phyloP scores from a whole-genome alignment of 1,140 invertebrate species.

The Anoplolepis gracilipes region DNA sequence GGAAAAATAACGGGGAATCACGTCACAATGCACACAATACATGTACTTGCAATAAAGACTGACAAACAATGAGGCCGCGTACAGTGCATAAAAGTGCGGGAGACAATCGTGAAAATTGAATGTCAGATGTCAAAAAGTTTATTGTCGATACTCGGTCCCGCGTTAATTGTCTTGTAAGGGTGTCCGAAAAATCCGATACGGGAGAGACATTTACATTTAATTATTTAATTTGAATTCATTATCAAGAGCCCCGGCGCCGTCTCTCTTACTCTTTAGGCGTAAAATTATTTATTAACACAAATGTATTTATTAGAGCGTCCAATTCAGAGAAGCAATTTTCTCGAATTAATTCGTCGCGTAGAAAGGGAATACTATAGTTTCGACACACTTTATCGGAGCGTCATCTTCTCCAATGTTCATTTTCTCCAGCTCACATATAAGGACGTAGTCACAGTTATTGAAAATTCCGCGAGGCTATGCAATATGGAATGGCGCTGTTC shows the following conservation, averaged over 20 bases:
- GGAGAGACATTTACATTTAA: neutral
- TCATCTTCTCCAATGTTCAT: conserved; percentile 18
- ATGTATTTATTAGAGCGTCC: neutral
- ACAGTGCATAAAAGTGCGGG: neutral
- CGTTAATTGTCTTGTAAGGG: neutral
- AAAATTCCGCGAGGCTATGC: conserved; percentile 61
- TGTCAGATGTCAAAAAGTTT: conserved; percentile 41
- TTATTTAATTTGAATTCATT: neutral
- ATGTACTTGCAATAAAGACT: conserved; percentile 31
- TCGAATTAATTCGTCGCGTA: neutral
- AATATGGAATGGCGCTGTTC: conserved; percentile 46
- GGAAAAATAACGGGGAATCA: conserved; percentile 33
- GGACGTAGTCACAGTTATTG: conserved; percentile 64
- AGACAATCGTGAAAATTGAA: conserved; percentile 40
- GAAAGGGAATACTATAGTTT: neutral
- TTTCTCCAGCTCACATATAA: neutral
- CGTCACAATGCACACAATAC: conserved; percentile 12
- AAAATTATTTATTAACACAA: neutral
- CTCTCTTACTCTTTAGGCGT: too few species aligned
- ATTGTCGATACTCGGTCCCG: neutral
- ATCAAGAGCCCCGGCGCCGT: too few species aligned
- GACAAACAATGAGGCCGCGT: conserved; percentile 46
- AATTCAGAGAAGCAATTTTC: conserved; percentile 2
- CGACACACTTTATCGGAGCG: conserved; percentile 15
- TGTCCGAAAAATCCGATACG: neutral